Base-by-base conservation (phyloP, 1,140 invertebrate genomes). In the Cephus cinctus region DNA sequence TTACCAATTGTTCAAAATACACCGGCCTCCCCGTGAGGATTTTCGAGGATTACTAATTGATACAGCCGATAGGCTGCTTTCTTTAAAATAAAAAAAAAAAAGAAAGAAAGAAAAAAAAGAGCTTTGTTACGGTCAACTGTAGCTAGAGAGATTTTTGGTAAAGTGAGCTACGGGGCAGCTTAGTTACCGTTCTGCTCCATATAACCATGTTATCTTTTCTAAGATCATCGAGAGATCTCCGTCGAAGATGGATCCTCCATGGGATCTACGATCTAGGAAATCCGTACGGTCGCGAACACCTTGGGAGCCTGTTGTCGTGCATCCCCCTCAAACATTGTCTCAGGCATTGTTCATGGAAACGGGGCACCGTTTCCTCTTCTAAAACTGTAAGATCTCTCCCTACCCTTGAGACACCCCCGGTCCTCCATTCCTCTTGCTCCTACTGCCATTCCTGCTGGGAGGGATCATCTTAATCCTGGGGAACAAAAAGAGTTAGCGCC, bases 401-500 rank as follows among this genome's bases (percentile, higher is more conserved):
- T 27, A 34, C n/a, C n/a, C n/a, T n/a, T n/a, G n/a, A 6, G 25
- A 27, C 6, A 27, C 25, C n/a, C n/a, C 25, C 6, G 25, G 25
- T 27, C 25, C 6, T 27, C 25, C 25, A n/a, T n/a, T 27, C 25
- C 30, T 38, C 19, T 18, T 23, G 3, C 4, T 16, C 35, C 36
- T 25, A 36, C 34, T 39, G 32, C 21, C 36, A 5, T 15, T 42
- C 22, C 43, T 31, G 21, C 14, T 25, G 12, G 4, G 41, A 35
- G 15, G 56, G 56, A 57, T 54, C 32, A 57, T 32, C 45, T 51
- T 54, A 57, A 57, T 57, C 56, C 46, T 19, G 35, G 27, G 34
- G 34, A 49, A 59, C 53, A 55, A 59, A 55, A 59, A 56, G 56
- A 59, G 56, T 59, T 59, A 53, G 47, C 56, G 49, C 56, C 56